Evolutionary conservation across 2,113 vertebrate species (phyloP).

Genomic region (Microcebus ravelobensis): DNA sequence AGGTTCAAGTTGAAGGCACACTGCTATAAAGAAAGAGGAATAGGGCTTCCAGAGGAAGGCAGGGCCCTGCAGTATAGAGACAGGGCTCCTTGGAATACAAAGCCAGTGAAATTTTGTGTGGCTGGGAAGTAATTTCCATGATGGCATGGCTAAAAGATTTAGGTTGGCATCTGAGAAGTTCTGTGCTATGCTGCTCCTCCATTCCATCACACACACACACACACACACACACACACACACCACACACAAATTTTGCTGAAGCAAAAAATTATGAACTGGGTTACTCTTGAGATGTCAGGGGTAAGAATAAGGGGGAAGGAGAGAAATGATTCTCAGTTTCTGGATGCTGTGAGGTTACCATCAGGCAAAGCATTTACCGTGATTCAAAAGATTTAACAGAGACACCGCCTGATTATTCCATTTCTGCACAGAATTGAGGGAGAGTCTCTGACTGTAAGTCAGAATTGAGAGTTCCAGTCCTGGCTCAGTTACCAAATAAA

Average conservation of each 20-base stretch:
- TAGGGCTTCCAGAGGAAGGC: background rate
- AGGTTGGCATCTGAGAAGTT: background rate
- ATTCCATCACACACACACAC: background rate
- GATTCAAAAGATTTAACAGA: background rate
- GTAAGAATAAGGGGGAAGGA: background rate
- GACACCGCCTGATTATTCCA: background rate
- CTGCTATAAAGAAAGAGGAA: background rate
- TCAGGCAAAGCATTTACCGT: background rate
- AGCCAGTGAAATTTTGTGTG: background rate
- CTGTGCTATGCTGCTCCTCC: background rate
- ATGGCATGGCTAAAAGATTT: background rate
- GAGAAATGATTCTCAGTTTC: background rate
- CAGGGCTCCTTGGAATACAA: background rate
- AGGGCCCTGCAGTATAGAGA: rapidly evolving
- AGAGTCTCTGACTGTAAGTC: background rate
- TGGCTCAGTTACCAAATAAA: background rate
- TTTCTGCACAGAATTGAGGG: background rate
- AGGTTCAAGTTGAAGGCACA: background rate
- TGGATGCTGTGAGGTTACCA: background rate
- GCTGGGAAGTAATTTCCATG: background rate
- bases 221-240: background rate
- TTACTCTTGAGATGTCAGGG: background rate
- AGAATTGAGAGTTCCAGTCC: background rate
- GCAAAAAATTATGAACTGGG: background rate
- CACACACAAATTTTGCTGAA: background rate